Base-by-base conservation (phyloP, 2,888 invertebrate species). In the Arge pagana region DNA sequence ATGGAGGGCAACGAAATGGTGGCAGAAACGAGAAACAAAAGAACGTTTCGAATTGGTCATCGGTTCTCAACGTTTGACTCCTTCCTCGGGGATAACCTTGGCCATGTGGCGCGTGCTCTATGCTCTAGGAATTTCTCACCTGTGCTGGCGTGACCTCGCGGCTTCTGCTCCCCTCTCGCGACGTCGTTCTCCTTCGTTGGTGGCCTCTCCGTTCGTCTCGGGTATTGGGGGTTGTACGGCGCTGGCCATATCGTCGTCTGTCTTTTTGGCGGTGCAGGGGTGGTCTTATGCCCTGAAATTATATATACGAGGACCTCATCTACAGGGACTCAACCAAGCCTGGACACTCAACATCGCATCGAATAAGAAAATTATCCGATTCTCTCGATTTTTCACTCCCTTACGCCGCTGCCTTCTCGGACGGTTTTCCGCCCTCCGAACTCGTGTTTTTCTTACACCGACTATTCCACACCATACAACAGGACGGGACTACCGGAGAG, bases 201-300 rank as follows among this genome's bases (percentile, higher is more conserved):
- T 48, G 76, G 76, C 58, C 67, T 67, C 63, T 76, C 76, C 50
- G 76, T 76, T 66, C 71, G 68, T 63, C 72, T 72, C 57, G 74
- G 67, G 62, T 72, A 65, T 64, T 72, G 67, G 52, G 74, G 72
- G 64, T 71, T 68, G 66, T 76, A 69, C 51, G 68, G 64, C 53
- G 71, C 65, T 42, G 76, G 74, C 76, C 76, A 74, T 48, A 70
- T 59, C 48, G 76, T 76, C 59, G 75, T 75, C 53, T 65, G 63
- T 52, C 61, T 61, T 64, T 68, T 71, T 55, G 73, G 72, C 39
- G 61, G 58, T 54, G 71, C 64, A 59, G 71, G 67, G 52, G 72
- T 76, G 64, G 68, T 71, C 64, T 71, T 68, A 64, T 67, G 68
- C 58, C 74, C 76, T 76, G 72, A 59, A 76, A 71, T 71, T 70